phyloP scores from a whole-genome alignment of 1,140 invertebrate genomes.

The Maconellicoccus hirsutus region DNA sequence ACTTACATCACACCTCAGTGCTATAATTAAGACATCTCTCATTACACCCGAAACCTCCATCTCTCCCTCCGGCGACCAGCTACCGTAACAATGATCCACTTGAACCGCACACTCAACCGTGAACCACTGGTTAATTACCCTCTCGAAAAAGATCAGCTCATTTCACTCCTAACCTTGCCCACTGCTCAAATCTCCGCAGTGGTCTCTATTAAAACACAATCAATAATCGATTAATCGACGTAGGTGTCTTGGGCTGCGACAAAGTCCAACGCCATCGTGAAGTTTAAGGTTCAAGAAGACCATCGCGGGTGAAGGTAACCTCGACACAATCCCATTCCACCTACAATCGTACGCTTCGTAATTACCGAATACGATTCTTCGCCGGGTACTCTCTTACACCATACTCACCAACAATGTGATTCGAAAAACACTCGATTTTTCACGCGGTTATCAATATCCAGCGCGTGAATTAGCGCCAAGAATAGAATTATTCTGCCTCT shows the following conservation, averaged over 20 bases:
- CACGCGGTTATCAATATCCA: not conserved
- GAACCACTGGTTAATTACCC: too few species aligned
- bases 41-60: too few species aligned
- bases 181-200: not conserved
- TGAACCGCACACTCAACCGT: too few species aligned
- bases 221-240: not conserved
- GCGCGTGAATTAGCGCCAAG: not conserved
- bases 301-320: not conserved
- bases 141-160: too few species aligned
- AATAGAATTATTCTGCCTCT: not conserved
- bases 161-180: not conserved
- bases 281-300: not conserved
- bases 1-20: too few species aligned
- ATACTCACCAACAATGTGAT: too few species aligned
- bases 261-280: not conserved
- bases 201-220: not conserved
- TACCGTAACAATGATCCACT: too few species aligned
- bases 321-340: not conserved
- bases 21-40: too few species aligned
- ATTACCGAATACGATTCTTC: too few species aligned
- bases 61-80: too few species aligned
- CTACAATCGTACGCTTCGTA: not conserved
- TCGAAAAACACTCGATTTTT: not conserved
- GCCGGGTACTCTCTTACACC: too few species aligned
- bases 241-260: not conserved